Base-by-base conservation (phyloP, 2,888 invertebrate genomes). In the Caradrina clavipalpis region DNA sequence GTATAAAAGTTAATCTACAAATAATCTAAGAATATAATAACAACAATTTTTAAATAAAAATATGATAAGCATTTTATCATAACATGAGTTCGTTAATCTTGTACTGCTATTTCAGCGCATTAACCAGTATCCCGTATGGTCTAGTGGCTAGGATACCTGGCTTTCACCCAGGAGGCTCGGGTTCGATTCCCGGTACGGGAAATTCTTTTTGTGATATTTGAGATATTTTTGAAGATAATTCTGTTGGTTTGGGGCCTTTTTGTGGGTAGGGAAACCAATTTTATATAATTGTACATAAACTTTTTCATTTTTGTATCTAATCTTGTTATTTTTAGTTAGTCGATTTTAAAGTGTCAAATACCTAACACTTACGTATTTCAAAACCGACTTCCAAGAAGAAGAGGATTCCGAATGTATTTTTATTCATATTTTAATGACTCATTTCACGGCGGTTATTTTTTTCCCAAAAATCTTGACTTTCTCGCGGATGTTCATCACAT, bases 121-220 rank as follows among this genome's bases (percentile, higher is more conserved):
- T 0, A 0, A 0, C 0, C 53, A 45, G n/a, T 45, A 75, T 78
- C 78, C 80, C 78, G 78, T 78, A 78, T 78, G 96, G 96, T 97
- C 97, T 97, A 97, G 97, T 97, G 97, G 97, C 97, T 97, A 97
- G 97, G 97, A 97, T 97, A 97, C 97, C 97, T 97, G 97, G 97
- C 97, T 97, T 96, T 97, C 97, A 97, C 96, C 97, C 97, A 97
- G 97, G 97, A 97, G 97, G 97, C 97, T 97, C 97, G 97, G 97
- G 97, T 97, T 97, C 97, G 97, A 97, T 97, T 97, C 97, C 97
- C 97, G 97, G 97, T 71, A 71, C 70, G 70, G 70, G 78, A 73
- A 73, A 3, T 5, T n/a, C 15, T 73, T 71, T 73, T 73, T 71
- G 73, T 7, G 3, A 19, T 11, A 0, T 5, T 2, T 0, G 17